A percentile compares a stretch with the other conserved stretches of the same genome.
Conservation (phyloP, 2,888 invertebrate species). For the Lasius platythorax region DNA sequence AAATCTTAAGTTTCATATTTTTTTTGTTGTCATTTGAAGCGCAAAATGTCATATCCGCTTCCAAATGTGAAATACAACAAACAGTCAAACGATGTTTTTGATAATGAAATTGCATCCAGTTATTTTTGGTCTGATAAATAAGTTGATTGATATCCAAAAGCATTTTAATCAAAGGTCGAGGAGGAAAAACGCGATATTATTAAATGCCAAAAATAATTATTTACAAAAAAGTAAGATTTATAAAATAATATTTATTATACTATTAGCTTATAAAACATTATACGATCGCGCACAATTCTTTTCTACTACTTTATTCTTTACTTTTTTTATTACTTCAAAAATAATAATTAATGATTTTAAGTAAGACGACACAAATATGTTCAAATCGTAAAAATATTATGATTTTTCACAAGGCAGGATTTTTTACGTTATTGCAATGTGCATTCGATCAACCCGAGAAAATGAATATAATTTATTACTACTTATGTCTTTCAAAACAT, state of each 20-base stretch:
- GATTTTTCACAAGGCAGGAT: background rate
- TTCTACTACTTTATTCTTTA: background rate
- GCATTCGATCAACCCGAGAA: background rate
- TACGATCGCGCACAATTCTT: background rate
- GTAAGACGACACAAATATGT: background rate
- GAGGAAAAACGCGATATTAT: background rate
- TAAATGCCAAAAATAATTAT: background rate
- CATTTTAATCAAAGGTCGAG: background rate
- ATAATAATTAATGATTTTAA: background rate
- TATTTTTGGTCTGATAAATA: background rate
- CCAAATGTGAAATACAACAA: background rate
- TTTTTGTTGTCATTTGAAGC: background rate
- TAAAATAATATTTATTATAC: background rate
- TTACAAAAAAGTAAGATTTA: background rate
- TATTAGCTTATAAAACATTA: background rate
- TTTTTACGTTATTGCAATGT: background rate
- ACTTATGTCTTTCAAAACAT: too few relatives aligned
- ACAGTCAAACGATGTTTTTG: background rate
- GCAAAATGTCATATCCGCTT: background rate
- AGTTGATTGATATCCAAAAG: background rate
- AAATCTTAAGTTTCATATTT: background rate
- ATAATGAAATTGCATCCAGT: background rate
- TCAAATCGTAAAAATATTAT: background rate
- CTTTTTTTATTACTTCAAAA: background rate
- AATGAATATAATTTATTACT: background rate